Evolutionary conservation across 92 coral and sea anemone genomes (phyloP).

Genomic region (Virgularia gustaviana): DNA sequence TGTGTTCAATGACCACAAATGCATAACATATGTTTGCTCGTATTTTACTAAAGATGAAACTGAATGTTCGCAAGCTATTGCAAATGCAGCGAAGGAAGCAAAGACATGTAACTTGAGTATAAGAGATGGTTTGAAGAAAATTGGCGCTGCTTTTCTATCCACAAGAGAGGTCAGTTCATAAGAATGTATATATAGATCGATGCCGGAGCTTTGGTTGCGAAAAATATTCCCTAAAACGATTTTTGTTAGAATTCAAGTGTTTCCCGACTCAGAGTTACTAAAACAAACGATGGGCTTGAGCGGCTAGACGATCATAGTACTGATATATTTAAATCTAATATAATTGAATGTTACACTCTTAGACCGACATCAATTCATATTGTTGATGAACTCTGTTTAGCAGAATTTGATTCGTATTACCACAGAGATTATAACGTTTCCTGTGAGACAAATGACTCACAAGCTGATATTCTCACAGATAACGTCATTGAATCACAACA

Average conservation of each 20-base stretch:
- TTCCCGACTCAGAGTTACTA: conserved; percentile 56
- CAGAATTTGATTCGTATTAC: not conserved
- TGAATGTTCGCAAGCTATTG: no score
- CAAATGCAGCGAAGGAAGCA: no score
- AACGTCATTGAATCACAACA: not conserved
- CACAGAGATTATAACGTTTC: conserved; percentile 32
- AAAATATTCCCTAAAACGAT: conserved; percentile 36
- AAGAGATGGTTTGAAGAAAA: no score
- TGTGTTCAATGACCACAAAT: conserved; percentile 49
- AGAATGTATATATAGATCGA: conserved; percentile 59
- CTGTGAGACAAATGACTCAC: conserved; percentile 1
- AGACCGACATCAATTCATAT: conserved; percentile 40
- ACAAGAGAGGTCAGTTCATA: conserved; percentile 63
- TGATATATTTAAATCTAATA: no score
- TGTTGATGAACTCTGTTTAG: not conserved
- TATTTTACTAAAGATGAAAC: no score
- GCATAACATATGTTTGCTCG: conserved; percentile 52
- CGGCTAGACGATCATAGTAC: conserved; percentile 57
- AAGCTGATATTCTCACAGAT: conserved; percentile 4
- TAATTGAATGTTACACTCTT: no score
- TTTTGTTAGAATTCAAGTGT: conserved; percentile 30
- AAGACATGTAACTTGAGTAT: conserved; percentile 27
- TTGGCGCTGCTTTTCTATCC: conserved; percentile 60
- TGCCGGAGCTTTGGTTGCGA: no score
- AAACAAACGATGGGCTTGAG: conserved; percentile 52